These are phyloP conservation scores for Cyrtorhinus lividipennis DNA, from an alignment of 1,140 invertebrate genomes.

Conservation along the genomic window DNA sequence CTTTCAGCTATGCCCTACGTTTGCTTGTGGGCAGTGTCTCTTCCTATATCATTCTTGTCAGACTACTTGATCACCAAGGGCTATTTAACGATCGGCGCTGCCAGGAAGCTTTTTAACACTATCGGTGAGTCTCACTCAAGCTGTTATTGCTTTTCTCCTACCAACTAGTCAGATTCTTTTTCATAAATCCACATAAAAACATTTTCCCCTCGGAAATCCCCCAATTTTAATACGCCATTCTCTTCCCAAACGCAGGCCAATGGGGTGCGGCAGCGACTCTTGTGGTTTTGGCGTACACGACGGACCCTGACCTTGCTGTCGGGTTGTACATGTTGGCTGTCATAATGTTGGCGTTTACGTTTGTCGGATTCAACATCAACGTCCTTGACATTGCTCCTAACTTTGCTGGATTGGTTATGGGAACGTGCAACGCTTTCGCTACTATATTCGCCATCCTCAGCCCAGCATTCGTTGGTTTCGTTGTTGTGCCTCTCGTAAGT, in stretches of 20 bases:
- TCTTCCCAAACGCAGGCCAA: conserved; percentile 18
- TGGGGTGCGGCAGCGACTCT: conserved; percentile 35
- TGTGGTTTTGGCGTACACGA: conserved; percentile 27
- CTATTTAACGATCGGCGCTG: not conserved
- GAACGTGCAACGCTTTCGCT: conserved; percentile 47
- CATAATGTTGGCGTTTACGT: conserved; percentile 25
- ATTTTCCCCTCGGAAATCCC: too few relatives aligned
- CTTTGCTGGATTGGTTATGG: conserved; percentile 56
- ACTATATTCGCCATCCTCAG: conserved; percentile 51
- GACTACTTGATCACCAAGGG: conserved; percentile 35
- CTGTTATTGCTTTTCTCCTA: not conserved
- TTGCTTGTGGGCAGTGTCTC: conserved; percentile 49
- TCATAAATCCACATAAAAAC: too few relatives aligned
- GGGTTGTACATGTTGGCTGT: conserved; percentile 38
- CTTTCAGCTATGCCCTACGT: conserved; percentile 65
- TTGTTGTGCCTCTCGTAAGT: conserved; percentile 16
- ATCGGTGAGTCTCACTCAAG: too few relatives aligned
- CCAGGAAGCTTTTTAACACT: conserved; percentile 28
- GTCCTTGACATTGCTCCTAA: conserved; percentile 62
- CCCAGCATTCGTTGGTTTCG: conserved; percentile 31
- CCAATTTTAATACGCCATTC: too few relatives aligned
- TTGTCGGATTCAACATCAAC: conserved; percentile 40
- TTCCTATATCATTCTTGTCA: conserved; percentile 44
- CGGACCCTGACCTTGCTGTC: conserved; percentile 28
- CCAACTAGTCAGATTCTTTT: too few relatives aligned